phyloP scores from a whole-genome alignment of 2,797 vertebrate genomes.

The Alca torda region DNA sequence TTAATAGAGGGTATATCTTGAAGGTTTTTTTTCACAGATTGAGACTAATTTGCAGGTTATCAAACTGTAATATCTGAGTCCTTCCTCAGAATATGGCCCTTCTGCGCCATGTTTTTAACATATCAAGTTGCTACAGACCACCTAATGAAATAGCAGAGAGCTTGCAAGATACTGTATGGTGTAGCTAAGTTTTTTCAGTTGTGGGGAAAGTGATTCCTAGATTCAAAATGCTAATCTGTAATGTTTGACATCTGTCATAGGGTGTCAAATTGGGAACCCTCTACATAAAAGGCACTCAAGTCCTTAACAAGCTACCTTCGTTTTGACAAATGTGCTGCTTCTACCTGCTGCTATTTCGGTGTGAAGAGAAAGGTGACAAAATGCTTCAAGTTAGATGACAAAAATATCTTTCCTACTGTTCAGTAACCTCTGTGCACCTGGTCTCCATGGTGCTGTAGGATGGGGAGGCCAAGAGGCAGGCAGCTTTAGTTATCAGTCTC shows the following conservation, averaged over 20 bases:
- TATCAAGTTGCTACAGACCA: background rate
- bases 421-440: background rate
- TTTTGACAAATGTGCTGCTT: conserved; percentile 2
- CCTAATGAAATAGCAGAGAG: background rate
- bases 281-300: background rate
- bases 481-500: background rate
- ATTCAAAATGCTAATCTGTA: background rate
- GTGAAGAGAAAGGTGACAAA: conserved; percentile 45
- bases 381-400: background rate
- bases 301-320: background rate
- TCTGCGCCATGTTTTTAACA: background rate
- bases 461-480: background rate
- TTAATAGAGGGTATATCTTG: background rate
- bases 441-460: conserved; percentile 21
- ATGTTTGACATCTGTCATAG: background rate
- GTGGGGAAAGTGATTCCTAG: background rate
- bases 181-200: background rate
- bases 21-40: background rate
- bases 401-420: conserved; percentile 21
- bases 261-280: background rate
- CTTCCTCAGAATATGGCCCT: background rate
- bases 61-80: background rate
- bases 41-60: background rate
- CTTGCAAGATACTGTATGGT: background rate
- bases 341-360: conserved; percentile 21